These are phyloP conservation scores for Channa striata DNA, from an alignment of 2,797 vertebrate genomes.

Conservation along the genomic window DNA sequence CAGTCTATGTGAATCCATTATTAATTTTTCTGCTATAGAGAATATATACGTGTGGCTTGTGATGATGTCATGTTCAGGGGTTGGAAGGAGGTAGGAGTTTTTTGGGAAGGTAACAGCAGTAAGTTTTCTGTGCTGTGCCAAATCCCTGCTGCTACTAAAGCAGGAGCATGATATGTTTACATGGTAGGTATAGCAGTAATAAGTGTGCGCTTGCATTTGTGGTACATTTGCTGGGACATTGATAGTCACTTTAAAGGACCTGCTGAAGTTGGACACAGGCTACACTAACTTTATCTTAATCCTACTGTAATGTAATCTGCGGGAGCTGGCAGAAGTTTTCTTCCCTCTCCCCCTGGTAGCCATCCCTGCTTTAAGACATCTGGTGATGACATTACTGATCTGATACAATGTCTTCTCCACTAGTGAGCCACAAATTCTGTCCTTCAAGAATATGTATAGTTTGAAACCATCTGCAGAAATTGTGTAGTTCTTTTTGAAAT, in stretches of 20 bases:
- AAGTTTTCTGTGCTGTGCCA: slow-evolving; percentile 38
- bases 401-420: slow-evolving; percentile 3
- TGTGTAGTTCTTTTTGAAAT: too few relatives aligned
- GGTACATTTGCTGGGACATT: slow-evolving; percentile 28
- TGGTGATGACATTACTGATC: slow-evolving; percentile 29
- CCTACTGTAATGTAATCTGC: slow-evolving; percentile 34
- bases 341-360: slow-evolving; percentile 21
- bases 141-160: slow-evolving; percentile 45
- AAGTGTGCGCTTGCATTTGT: slow-evolving; percentile 31
- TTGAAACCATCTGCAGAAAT: too few relatives aligned
- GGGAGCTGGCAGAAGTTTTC: slow-evolving; percentile 19
- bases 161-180: slow-evolving; percentile 39
- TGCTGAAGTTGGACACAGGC: slow-evolving; percentile 16
- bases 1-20: slow-evolving; percentile 21
- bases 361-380: slow-evolving; percentile 16
- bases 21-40: too few relatives aligned
- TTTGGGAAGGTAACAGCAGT: slow-evolving; percentile 45
- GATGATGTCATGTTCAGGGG: slow-evolving; percentile 43
- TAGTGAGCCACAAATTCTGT: slow-evolving; percentile 8
- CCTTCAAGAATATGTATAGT: too few relatives aligned
- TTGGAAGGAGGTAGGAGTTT: slow-evolving; percentile 57
- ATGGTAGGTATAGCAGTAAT: slow-evolving; percentile 45
- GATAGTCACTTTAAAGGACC: slow-evolving; percentile 38
- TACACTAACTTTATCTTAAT: slow-evolving; percentile 24
- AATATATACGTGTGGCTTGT: slow-evolving; percentile 35